These are phyloP conservation scores for Orthosia cruda DNA, from an alignment of 2,888 invertebrate species.

Conservation along the genomic window DNA sequence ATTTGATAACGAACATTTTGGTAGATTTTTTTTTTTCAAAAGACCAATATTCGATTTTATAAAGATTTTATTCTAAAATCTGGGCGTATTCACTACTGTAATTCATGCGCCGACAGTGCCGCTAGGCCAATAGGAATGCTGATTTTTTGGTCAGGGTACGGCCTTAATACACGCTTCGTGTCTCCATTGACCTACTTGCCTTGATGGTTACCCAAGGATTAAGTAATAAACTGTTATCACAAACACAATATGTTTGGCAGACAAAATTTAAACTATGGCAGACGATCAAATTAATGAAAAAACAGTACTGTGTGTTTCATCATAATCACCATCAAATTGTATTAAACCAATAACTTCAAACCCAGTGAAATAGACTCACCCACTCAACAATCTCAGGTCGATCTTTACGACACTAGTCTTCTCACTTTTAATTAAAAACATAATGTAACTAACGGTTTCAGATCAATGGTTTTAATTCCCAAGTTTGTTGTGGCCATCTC, in stretches of 20 bases:
- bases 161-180: background rate
- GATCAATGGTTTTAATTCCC: conserved; percentile 16
- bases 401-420: conserved; percentile 12
- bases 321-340: too few species aligned
- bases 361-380: background rate
- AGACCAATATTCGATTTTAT: too few species aligned
- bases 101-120: too few species aligned
- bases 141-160: too few species aligned
- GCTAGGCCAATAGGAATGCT: too few species aligned
- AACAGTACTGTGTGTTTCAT: background rate
- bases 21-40: too few species aligned
- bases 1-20: too few species aligned
- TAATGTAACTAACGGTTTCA: conserved; percentile 10
- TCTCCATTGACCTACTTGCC: background rate
- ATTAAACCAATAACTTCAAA: background rate
- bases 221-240: background rate
- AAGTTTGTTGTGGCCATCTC: conserved; percentile 13
- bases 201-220: background rate
- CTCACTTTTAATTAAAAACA: conserved; percentile 13
- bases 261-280: background rate
- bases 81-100: too few species aligned
- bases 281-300: background rate
- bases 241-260: background rate
- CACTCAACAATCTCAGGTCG: background rate
- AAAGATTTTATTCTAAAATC: too few species aligned